Conservation (phyloP, 2,888 invertebrate species). For the Sepiola atlantica region DNA sequence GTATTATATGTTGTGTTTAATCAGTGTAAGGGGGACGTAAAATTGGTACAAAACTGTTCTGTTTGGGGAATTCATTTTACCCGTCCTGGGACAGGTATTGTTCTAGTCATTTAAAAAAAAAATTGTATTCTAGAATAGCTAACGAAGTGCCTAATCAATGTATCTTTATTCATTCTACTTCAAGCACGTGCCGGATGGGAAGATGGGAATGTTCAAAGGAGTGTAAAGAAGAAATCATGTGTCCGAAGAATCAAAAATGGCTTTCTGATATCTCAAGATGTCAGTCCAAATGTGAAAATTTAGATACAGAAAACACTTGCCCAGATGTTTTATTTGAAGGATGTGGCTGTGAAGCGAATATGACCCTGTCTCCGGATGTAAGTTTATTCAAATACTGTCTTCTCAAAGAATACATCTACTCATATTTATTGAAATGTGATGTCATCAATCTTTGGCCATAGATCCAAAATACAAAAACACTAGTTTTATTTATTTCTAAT, state of each 20-base stretch:
- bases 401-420: background rate
- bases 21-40: too few relatives aligned
- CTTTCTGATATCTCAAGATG: background rate
- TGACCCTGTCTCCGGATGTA: constrained; percentile 34
- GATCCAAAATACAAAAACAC: too few relatives aligned
- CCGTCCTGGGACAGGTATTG: too few relatives aligned
- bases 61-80: too few relatives aligned
- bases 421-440: too few relatives aligned
- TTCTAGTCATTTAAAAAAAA: too few relatives aligned
- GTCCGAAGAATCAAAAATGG: constrained; percentile 44
- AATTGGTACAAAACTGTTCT: too few relatives aligned
- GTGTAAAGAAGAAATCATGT: constrained; percentile 35
- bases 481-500: too few relatives aligned
- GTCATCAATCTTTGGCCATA: too few relatives aligned
- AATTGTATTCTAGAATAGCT: background rate
- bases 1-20: too few relatives aligned
- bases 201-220: constrained; percentile 25
- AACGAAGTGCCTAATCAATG: background rate
- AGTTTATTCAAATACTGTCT: background rate
- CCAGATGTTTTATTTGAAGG: constrained; percentile 41
- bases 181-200: background rate
- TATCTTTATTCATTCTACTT: background rate
- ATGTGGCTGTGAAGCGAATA: constrained; percentile 11
- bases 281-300: background rate
- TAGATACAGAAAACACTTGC: background rate